These are phyloP conservation scores for Seira ritae DNA, from an alignment of 2,888 invertebrate genomes.

Conservation along the genomic window DNA sequence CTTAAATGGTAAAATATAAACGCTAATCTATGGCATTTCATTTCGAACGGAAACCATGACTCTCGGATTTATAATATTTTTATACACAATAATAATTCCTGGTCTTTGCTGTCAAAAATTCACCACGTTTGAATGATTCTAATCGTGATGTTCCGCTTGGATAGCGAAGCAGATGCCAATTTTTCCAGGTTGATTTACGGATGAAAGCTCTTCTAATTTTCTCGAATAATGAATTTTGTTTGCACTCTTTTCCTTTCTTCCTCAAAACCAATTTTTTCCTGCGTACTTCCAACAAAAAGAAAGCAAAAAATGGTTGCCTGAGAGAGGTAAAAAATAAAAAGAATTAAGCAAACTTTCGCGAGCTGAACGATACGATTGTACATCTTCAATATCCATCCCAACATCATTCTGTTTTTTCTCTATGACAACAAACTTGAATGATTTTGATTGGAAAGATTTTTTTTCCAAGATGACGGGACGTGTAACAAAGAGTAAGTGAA, in stretches of 20 bases:
- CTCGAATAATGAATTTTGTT: conserved; percentile 47
- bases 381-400: conserved; percentile 10
- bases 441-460: no score
- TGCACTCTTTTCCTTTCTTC: conserved; percentile 18
- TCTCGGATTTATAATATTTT: no score
- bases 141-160: conserved; percentile 26
- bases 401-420: neutral
- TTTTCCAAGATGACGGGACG: conserved; percentile 26
- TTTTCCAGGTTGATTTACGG: conserved; percentile 6
- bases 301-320: conserved; percentile 43
- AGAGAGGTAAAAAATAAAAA: conserved; percentile 36
- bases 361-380: no score
- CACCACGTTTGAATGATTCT: neutral
- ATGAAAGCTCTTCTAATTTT: conserved; percentile 43
- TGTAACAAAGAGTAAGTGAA: conserved; percentile 47
- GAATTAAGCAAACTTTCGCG: conserved; percentile 49
- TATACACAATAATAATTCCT: neutral
- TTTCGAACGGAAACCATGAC: no score
- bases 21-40: no score
- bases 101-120: no score
- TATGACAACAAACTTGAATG: no score
- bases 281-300: neutral
- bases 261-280: conserved; percentile 11
- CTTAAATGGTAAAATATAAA: no score
- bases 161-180: conserved; percentile 38